Evolutionary conservation across 2,113 vertebrate species (phyloP).

Genomic region (Epinephelus cyanopodus): DNA sequence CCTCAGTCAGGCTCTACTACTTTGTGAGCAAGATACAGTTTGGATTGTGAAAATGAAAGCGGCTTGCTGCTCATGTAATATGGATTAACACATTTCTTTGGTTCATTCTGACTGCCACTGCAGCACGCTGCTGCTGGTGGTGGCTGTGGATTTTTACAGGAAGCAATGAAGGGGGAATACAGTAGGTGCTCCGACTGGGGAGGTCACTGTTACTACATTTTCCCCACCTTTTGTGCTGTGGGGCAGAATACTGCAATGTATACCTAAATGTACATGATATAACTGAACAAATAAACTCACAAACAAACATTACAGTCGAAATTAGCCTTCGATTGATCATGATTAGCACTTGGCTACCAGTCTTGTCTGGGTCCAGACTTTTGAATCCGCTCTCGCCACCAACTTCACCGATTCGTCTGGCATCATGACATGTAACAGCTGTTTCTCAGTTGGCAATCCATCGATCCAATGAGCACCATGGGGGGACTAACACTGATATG

Average conservation of each 20-base stretch:
- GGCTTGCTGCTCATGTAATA: slow-evolving; percentile 20
- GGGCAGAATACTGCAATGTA: not conserved
- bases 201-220: not conserved
- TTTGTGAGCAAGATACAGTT: slow-evolving; percentile 8
- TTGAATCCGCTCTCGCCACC: no score
- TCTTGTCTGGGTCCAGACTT: not conserved
- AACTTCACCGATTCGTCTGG: no score
- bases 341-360: not conserved
- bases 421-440: no score
- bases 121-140: not conserved
- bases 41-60: slow-evolving; percentile 27
- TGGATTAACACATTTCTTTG: slow-evolving; percentile 15
- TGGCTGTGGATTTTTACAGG: not conserved
- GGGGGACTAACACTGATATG: no score
- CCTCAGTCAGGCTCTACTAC: not conserved
- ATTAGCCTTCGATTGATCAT: not conserved
- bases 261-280: not conserved
- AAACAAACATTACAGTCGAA: not conserved
- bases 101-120: not conserved
- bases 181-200: not conserved
- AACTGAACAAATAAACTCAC: not conserved
- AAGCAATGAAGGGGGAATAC: not conserved
- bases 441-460: no score
- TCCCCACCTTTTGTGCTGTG: not conserved
- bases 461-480: no score